Evolutionary conservation across 2,113 vertebrate species (phyloP), one percentile per base, ranked within the genome.

Genomic region (Clarias batrachus): DNA sequence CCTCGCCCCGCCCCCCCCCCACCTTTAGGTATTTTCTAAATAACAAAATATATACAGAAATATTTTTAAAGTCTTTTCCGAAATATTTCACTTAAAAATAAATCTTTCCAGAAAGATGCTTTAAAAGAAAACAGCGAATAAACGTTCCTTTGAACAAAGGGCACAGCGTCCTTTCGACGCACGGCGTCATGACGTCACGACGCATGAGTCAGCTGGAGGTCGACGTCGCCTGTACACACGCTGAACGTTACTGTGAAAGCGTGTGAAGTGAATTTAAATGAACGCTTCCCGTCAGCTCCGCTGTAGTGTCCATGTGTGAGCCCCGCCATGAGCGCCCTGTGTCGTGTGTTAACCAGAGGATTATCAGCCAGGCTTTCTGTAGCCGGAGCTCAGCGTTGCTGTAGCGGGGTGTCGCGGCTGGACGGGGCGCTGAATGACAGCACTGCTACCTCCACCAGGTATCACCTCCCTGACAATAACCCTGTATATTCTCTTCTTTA

Each of bases 241-340:
- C 81, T 16, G 76, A 63, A 62, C 73, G 70, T 62, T 41, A 82
- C 41, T 68, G 21, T 70, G 70, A 81, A 48, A 70, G 52, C 25
- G 48, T 59, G 21, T 25, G 23, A 16, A 59, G 13, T 52, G 68
- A 21, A 66, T 30, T 81, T 52, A 81, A 84, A 81, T 82, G 76
- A 77, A 60, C 41, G 52, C 13, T 56, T n/a, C 16, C 25, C 14
- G 4, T 0, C 23, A n/a, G 41, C 62, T 33, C 30, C 30, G n/a
- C 25, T 54, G 54, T 48, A 48, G 48, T 48, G 62, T 81, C 27
- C 73, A 16, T 6, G 79, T 76, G 68, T 76, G 81, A 80, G 60
- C 86, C 88, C 87, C 83, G 89, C 88, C 78, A 96, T 94, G 94
- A 95, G 90, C 87, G 83, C 91, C 82, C 86, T 95, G 80, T 93